Percentiles rank a stretch among this genome's conserved stretches.
Conservation (phyloP, 2,113 vertebrate genomes). For the Montifringilla adamsi region DNA sequence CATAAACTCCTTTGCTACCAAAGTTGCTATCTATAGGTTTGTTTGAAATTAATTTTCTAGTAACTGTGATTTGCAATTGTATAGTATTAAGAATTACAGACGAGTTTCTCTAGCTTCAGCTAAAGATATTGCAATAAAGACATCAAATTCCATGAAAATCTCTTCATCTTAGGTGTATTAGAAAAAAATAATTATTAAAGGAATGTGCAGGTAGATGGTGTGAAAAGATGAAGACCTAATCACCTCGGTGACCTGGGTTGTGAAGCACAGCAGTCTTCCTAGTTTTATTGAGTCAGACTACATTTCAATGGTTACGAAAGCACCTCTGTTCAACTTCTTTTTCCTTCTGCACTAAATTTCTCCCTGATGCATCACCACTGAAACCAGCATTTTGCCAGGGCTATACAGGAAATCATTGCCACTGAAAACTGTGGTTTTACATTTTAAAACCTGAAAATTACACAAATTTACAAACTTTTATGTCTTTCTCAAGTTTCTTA, state of each 20-base stretch:
- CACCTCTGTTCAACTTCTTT: constrained; percentile 15
- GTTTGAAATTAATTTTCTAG: not conserved
- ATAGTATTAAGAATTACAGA: not conserved
- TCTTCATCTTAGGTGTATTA: not conserved
- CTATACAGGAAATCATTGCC: constrained; percentile 29
- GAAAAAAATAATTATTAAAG: not conserved
- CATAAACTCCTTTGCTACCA: not conserved
- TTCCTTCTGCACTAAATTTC: not conserved
- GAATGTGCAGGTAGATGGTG: not conserved
- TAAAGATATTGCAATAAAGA: not conserved
- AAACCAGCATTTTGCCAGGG: not conserved
- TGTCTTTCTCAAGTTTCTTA: constrained; percentile 34
- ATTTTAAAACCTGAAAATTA: constrained; percentile 49
- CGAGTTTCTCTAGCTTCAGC: not conserved
- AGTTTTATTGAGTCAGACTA: not conserved
- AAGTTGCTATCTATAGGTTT: not conserved
- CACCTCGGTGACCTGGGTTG: not conserved
- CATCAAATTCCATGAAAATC: not conserved
- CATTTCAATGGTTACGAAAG: not conserved
- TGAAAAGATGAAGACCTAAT: not conserved
- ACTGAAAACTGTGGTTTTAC: constrained; percentile 55
- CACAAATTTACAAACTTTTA: constrained; percentile 38
- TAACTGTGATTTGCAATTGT: not conserved
- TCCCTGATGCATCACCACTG: not conserved
- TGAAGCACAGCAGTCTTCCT: not conserved